Conservation (phyloP, 1,140 invertebrate species). For the Eubasilissa regina region DNA sequence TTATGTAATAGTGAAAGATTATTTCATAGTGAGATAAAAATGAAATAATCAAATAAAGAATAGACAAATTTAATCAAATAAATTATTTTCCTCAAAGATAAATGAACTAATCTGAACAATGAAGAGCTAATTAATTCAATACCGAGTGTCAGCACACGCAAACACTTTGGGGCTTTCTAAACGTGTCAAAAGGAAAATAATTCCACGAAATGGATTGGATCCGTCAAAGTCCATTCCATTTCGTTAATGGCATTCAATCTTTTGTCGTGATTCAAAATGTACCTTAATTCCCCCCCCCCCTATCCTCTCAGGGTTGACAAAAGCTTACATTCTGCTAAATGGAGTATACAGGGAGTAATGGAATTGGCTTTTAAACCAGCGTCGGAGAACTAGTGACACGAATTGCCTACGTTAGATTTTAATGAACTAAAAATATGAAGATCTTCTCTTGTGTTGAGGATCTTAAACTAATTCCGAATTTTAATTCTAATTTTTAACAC, state of each 20-base stretch:
- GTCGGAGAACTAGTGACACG: background rate
- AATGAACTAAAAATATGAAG: no score
- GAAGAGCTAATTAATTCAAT: background rate
- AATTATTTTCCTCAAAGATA: no score
- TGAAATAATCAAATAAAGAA: no score
- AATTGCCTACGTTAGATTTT: no score
- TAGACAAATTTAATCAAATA: no score
- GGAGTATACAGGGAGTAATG: background rate
- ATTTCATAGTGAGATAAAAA: no score
- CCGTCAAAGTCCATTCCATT: slow-evolving; percentile 51
- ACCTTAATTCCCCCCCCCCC: slow-evolving; percentile 23
- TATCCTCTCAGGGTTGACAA: slow-evolving; percentile 36
- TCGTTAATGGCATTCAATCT: slow-evolving; percentile 50
- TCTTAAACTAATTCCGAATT: no score
- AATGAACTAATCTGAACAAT: background rate
- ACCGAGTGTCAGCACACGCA: background rate
- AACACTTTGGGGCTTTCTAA: background rate
- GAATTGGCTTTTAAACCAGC: background rate
- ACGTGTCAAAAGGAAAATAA: slow-evolving; percentile 35
- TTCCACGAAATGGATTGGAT: slow-evolving; percentile 39
- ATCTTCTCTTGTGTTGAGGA: no score
- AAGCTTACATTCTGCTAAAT: slow-evolving; percentile 8
- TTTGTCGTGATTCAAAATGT: slow-evolving; percentile 49
- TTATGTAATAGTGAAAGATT: no score
- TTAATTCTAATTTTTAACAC: no score